A percentile compares a stretch with the other conserved stretches of the same genome.
Conservation (phyloP, 1,140 invertebrate species). For the Neodiprion lecontei region DNA sequence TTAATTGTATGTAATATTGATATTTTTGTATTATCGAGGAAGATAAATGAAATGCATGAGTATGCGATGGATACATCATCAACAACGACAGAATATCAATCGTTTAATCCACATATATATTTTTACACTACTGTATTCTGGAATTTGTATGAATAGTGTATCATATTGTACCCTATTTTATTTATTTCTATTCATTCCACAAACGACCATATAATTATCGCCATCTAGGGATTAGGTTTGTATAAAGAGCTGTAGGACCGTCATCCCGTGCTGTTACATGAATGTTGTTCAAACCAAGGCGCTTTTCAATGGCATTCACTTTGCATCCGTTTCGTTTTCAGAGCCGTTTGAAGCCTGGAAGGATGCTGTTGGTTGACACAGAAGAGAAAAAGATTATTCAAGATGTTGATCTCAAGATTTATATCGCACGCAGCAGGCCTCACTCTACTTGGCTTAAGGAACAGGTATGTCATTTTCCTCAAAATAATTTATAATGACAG, state of each 20-base stretch:
- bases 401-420: constrained; percentile 91
- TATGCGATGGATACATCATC: constrained; percentile 5
- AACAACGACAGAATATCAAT: constrained; percentile 41
- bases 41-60: neutral
- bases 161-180: constrained; percentile 45
- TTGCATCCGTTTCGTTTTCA: constrained; percentile 63
- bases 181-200: constrained; percentile 54
- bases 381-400: constrained; percentile 88
- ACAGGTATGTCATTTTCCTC: constrained; percentile 69
- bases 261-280: constrained; percentile 53
- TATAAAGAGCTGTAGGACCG: constrained; percentile 53
- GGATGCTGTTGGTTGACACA: constrained; percentile 98
- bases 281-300: constrained; percentile 38
- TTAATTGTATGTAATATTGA: neutral
- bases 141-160: constrained; percentile 33
- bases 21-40: neutral
- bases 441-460: constrained; percentile 92
- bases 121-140: constrained; percentile 31
- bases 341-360: constrained; percentile 96
- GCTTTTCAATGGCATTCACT: constrained; percentile 33
- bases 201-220: constrained; percentile 53
- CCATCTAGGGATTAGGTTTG: constrained; percentile 57
- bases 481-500: neutral
- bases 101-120: constrained; percentile 24
- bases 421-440: constrained; percentile 86